These are phyloP conservation scores for Trichosurus vulpecula DNA, from an alignment of 2,797 vertebrate genomes.

Conservation along the genomic window DNA sequence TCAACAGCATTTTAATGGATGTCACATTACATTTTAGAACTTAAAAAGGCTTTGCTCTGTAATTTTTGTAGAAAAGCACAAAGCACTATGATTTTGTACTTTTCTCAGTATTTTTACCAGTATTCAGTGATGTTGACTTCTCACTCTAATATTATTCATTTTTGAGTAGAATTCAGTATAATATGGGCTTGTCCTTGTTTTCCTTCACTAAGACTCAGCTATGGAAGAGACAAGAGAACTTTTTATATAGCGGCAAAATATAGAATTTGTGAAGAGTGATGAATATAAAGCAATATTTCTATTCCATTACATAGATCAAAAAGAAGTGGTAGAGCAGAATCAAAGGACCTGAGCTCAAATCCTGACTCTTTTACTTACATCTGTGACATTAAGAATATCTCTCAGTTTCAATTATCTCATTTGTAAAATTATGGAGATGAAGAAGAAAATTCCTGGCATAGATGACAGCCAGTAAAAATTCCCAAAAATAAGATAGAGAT, in stretches of 20 bases:
- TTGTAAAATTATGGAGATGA: not conserved
- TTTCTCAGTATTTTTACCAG: not conserved
- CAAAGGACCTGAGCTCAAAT: not conserved
- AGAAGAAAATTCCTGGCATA: not conserved
- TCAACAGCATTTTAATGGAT: not conserved
- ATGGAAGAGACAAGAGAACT: not conserved
- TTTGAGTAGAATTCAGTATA: not conserved
- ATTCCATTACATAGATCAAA: not conserved
- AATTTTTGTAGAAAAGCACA: not conserved
- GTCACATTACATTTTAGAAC: not conserved
- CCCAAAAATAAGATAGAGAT: not conserved
- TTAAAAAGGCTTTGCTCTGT: not conserved
- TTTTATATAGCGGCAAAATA: not conserved
- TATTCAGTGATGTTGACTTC: not conserved
- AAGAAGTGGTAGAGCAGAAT: not conserved
- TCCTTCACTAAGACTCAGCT: not conserved
- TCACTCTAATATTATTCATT: not conserved
- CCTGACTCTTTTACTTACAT: not conserved
- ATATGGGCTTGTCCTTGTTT: not conserved
- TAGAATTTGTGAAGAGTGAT: not conserved
- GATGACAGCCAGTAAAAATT: not conserved
- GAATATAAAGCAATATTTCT: not conserved
- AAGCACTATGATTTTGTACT: not conserved
- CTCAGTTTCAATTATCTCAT: not conserved
- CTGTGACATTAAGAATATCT: not conserved